Conservation (phyloP, 1,140 invertebrate genomes). For the Cydia amplana region DNA sequence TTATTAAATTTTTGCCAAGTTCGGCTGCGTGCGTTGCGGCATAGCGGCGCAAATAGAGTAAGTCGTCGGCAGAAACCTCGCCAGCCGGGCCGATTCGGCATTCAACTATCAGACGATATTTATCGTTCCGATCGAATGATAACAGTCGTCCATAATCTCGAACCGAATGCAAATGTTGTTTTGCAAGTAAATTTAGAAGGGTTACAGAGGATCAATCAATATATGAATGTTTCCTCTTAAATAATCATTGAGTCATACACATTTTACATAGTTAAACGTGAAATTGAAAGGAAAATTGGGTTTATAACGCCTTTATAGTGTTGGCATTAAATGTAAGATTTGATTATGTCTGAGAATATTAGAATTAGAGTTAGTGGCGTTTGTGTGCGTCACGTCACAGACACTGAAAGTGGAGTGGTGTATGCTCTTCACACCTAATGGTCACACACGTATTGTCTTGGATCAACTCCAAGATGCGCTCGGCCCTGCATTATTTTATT, state of each 20-base stretch:
- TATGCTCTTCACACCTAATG: constrained; percentile 26
- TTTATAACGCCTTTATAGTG: neutral
- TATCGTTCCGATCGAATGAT: constrained; percentile 39
- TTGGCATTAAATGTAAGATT: neutral
- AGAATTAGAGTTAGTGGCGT: constrained; percentile 20
- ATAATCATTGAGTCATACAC: constrained; percentile 11
- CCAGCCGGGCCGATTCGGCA: constrained; percentile 29
- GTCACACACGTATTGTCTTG: constrained; percentile 5
- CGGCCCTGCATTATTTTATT: constrained; percentile 29
- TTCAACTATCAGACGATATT: constrained; percentile 42
- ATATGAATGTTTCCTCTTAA: constrained; percentile 11
- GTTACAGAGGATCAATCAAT: constrained; percentile 18
- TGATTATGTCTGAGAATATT: neutral
- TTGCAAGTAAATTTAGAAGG: constrained; percentile 38
- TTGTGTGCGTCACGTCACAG: constrained; percentile 26
- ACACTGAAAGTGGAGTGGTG: neutral
- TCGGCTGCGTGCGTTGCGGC: constrained; percentile 28
- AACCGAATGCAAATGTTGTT: constrained; percentile 37
- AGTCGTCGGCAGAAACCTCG: constrained; percentile 1
- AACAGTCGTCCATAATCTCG: constrained; percentile 39
- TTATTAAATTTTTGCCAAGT: constrained; percentile 44
- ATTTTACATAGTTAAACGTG: constrained; percentile 22
- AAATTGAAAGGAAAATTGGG: constrained; percentile 1
- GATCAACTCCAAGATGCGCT: constrained; percentile 20
- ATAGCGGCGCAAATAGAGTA: constrained; percentile 12